Evolutionary conservation across 2,113 vertebrate species (phyloP), one percentile per base, ranked within the genome.

Genomic region (Rissa tridactyla): DNA sequence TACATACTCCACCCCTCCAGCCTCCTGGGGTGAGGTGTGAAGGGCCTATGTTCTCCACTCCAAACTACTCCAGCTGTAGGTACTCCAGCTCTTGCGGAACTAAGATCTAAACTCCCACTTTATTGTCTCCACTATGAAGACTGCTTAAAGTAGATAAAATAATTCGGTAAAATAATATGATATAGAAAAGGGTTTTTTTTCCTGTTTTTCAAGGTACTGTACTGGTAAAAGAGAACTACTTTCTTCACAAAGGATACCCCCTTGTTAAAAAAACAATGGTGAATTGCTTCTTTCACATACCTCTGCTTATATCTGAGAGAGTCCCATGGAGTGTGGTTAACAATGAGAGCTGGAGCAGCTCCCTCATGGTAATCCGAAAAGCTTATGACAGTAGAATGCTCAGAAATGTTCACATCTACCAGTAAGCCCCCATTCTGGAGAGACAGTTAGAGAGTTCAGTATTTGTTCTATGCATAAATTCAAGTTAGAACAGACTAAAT

Each of bases 281-380:
- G 21, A 70, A 36, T 3, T 4, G 12, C 25, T 90, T 70, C 47
- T 64, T 65, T 60, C 34, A 34, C 92, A 32, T 96, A 99, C 98
- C 98, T 99, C 90, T 99, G 98, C 58, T 94, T 98, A 13, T 99
- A 99, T 38, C 91, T 97, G 78, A 99, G 96, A 26, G 90, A 85
- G 9, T 97, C 97, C 97, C 98, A 98, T 1, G 98, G 97, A 1
- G 99, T 99, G 68, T 99, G 99, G 96, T 99, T 99, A 54, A 99
- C 97, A 89, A 99, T 97, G 44, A 99, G 97, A 13, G 98, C 99
- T 9, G 99, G 99, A 55, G 99, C 99, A 26, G 99, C 98, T 52
- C 99, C 99, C 61, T 99, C 98, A 2, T 99, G 99, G 86, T 99
- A 99, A 95, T 99, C 98, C 0, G 94, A 98, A 96, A 99, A 99